These are phyloP conservation scores for Drosophila melanosoma DNA, from an alignment of 2,888 invertebrate species.

Conservation along the genomic window DNA sequence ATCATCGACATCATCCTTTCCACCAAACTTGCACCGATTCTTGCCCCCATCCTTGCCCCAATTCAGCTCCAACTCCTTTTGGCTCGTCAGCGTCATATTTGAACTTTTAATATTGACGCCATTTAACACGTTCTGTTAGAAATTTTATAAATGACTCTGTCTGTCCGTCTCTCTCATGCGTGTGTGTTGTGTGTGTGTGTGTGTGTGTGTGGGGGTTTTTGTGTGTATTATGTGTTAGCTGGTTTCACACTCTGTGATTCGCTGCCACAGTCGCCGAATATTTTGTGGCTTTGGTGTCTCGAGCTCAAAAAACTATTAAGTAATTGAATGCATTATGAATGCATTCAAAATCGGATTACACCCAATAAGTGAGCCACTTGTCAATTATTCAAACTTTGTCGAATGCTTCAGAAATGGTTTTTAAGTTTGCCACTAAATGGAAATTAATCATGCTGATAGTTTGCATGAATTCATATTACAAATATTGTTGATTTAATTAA, in stretches of 20 bases:
- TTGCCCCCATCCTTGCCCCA: neutral
- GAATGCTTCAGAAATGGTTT: neutral
- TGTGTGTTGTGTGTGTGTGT: neutral
- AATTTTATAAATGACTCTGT: slow-evolving; percentile 80
- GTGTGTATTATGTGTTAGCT: neutral
- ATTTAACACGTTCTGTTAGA: slow-evolving; percentile 77
- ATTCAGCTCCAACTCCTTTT: slow-evolving; percentile 6
- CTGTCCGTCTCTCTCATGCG: slow-evolving; percentile 41
- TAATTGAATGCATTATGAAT: slow-evolving; percentile 57
- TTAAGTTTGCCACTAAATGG: neutral
- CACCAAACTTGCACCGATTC: slow-evolving; percentile 8
- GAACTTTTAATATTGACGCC: slow-evolving; percentile 81
- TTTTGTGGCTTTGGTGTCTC: slow-evolving; percentile 25
- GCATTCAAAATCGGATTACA: slow-evolving; percentile 28
- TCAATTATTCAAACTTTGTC: slow-evolving; percentile 24
- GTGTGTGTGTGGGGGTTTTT: neutral
- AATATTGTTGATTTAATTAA: neutral
- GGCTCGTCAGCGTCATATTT: slow-evolving; percentile 76
- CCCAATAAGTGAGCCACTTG: slow-evolving; percentile 1
- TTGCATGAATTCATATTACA: neutral
- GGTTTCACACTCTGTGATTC: slow-evolving; percentile 3
- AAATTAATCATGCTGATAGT: neutral
- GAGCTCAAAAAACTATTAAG: slow-evolving; percentile 25
- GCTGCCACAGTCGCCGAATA: slow-evolving; percentile 32
- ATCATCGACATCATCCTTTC: slow-evolving; percentile 18